A percentile compares a stretch with the other conserved stretches of the same genome.
phyloP scores from a whole-genome alignment of 1,140 invertebrate species.

The Popillia japonica region DNA sequence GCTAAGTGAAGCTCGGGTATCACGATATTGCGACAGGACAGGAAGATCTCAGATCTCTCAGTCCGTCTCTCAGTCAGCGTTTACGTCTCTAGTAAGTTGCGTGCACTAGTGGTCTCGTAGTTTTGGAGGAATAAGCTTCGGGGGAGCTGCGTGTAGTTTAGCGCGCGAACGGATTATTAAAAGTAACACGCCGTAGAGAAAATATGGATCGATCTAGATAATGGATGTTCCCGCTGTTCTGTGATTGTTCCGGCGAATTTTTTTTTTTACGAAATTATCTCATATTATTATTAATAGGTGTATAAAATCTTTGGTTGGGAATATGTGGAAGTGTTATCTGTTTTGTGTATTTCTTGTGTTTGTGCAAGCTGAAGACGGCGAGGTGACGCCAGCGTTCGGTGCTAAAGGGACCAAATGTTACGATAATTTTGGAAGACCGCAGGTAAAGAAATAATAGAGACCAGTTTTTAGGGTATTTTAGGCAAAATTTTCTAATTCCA shows the following conservation, averaged over 20 bases:
- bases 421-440: background rate
- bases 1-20: background rate
- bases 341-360: background rate
- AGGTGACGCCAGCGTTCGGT: background rate
- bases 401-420: constrained; percentile 15
- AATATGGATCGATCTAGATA: background rate
- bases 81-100: background rate
- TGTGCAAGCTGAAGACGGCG: background rate
- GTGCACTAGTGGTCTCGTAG: background rate
- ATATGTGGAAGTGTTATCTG: background rate
- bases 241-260: background rate
- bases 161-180: background rate
- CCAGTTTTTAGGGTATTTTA: too few relatives aligned
- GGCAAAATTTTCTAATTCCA: too few relatives aligned
- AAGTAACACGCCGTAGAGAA: background rate
- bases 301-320: background rate
- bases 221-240: background rate
- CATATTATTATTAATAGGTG: background rate
- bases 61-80: background rate
- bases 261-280: background rate
- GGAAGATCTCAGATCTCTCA: too few relatives aligned
- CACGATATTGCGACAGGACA: background rate
- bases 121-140: too few relatives aligned
- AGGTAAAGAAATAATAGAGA: constrained; percentile 13
- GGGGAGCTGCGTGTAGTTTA: too few relatives aligned